Conservation (phyloP, 1,140 invertebrate species). For the Phenacoccus solenopsis region DNA sequence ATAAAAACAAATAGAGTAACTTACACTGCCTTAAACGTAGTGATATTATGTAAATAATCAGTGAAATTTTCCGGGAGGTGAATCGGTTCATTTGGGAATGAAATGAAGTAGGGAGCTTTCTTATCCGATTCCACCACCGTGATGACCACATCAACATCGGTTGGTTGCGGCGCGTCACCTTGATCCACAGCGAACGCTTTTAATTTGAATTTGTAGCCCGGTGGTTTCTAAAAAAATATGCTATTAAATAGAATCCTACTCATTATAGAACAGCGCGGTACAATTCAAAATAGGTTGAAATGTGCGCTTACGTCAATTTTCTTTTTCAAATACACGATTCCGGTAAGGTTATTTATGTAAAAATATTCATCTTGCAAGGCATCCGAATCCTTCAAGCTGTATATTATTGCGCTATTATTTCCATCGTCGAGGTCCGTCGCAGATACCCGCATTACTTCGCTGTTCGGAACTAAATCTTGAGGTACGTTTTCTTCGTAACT, state of each 20-base stretch:
- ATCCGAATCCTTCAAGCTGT: slow-evolving; percentile 41
- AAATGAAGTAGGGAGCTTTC: slow-evolving; percentile 62
- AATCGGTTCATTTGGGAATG: slow-evolving; percentile 42
- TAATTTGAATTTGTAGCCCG: slow-evolving; percentile 55
- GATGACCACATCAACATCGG: slow-evolving; percentile 60
- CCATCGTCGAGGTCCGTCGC: slow-evolving; percentile 80
- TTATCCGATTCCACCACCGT: slow-evolving; percentile 75
- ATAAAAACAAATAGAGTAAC: slow-evolving; percentile 29
- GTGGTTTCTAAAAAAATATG: slow-evolving; percentile 39
- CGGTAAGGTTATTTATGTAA: slow-evolving; percentile 57
- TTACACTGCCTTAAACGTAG: slow-evolving; percentile 52
- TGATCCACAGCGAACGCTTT: slow-evolving; percentile 62
- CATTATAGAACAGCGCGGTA: too few relatives aligned
- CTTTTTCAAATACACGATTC: slow-evolving; percentile 61
- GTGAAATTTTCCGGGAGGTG: slow-evolving; percentile 56
- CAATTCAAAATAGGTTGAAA: neutral
- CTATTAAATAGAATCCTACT: too few relatives aligned
- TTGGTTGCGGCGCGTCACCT: slow-evolving; percentile 44
- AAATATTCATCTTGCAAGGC: slow-evolving; percentile 53
- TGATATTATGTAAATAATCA: slow-evolving; percentile 52
- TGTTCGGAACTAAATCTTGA: slow-evolving; percentile 50
- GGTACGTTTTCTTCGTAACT: slow-evolving; percentile 59
- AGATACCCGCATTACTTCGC: slow-evolving; percentile 72
- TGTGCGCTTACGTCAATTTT: slow-evolving; percentile 48
- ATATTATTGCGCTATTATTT: slow-evolving; percentile 61